phyloP scores from a whole-genome alignment of 2,888 invertebrate species.

The Xestobium rufovillosum region DNA sequence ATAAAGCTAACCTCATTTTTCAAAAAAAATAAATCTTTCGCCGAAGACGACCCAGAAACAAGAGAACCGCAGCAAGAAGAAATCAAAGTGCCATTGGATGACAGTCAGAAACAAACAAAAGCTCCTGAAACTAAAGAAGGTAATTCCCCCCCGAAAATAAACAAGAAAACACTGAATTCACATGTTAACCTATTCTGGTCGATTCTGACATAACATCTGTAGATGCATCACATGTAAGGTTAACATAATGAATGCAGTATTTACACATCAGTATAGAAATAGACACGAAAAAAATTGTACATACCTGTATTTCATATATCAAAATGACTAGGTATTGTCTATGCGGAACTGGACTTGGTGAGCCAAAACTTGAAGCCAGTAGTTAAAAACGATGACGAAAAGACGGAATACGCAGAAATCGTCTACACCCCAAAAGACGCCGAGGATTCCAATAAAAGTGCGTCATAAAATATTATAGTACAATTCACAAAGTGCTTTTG shows the following conservation, averaged over 20 bases:
- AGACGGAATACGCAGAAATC: slow-evolving; percentile 76
- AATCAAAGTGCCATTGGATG: slow-evolving; percentile 27
- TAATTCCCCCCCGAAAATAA: not conserved
- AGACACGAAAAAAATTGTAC: slow-evolving; percentile 17
- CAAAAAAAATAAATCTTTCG: slow-evolving; percentile 29
- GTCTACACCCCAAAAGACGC: slow-evolving; percentile 62
- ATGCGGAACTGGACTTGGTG: slow-evolving; percentile 61
- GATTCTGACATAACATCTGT: too few relatives aligned
- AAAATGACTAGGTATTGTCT: slow-evolving; percentile 63
- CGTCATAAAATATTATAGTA: too few relatives aligned
- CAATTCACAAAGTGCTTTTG: too few relatives aligned
- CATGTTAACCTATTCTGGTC: slow-evolving; percentile 3
- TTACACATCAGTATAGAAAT: slow-evolving; percentile 11
- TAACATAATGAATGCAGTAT: too few relatives aligned
- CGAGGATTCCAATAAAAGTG: slow-evolving; percentile 3
- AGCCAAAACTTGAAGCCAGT: slow-evolving; percentile 42
- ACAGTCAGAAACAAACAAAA: slow-evolving; percentile 17
- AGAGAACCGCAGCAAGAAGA: slow-evolving; percentile 26
- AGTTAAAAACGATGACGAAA: slow-evolving; percentile 47
- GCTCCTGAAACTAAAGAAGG: slow-evolving; percentile 19
- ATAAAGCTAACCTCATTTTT: slow-evolving; percentile 33
- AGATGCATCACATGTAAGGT: too few relatives aligned
- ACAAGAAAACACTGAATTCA: slow-evolving; percentile 2
- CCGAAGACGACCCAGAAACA: slow-evolving; percentile 14
- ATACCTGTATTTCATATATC: too few relatives aligned